Evolutionary conservation across 2,113 vertebrate species (phyloP), one percentile per base, ranked within the genome.

Genomic region (Ictidomys tridecemlineatus): DNA sequence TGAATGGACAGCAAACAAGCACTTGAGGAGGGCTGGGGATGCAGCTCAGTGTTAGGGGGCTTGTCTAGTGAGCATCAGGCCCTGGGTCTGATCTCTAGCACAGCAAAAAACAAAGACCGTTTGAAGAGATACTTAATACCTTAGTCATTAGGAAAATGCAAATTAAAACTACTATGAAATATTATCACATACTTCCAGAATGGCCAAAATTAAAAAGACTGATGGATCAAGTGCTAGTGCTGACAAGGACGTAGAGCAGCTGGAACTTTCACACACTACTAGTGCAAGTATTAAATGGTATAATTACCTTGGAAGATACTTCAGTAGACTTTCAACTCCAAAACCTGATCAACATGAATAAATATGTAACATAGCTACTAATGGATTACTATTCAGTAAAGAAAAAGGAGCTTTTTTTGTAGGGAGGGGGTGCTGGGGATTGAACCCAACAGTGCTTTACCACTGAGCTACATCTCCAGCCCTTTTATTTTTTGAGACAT

Each of bases 321-420:
- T 12, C 45, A 42, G 30, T 32, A 69, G 20, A 53, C 53, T 28
- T 45, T 53, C 20, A 96, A 79, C 53, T 37, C 45, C 9, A 48
- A 90, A 91, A 20, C 42, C 69, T 42, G 24, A 93, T 22, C 61
- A 96, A 77, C 86, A 63, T 78, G 63, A 79, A 58, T 8, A 5
- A 58, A 26, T 18, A 9, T n/a, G 20, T 26, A 39, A 67, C 53
- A 53, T 76, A 63, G 5, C 39, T 70, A 86, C 8, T 53, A 86
- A 90, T 48, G 37, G 73, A 96, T 39, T 79, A 67, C 51, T 88
- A 83, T 30, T 87, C 14, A 83, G 42, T 83, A 95, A 93, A 20
- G 45, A 58, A 72, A 69, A 91, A 78, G 56, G 42, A 77, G 53
- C 90, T 67, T 56, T 56, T 18, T 56, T 56, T 17, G 17, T 45